Base-by-base conservation (phyloP, 1,140 invertebrate species). In the Drosophila sechellia region DNA sequence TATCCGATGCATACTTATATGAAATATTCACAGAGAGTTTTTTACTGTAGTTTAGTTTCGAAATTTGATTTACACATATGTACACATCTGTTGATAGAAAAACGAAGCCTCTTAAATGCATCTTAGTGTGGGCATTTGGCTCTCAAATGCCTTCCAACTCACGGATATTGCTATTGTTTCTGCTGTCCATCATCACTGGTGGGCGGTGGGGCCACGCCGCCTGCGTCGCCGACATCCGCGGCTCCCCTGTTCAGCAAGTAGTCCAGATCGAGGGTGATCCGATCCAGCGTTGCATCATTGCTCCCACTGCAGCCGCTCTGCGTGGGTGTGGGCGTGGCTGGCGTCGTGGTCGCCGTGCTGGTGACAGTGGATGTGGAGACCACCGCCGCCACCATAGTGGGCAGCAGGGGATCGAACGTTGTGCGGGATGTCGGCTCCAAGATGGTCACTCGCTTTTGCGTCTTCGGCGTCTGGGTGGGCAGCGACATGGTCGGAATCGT, bases 241-340 rank as follows among this genome's bases (percentile, higher is more conserved):
- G 40, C 50, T 5, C 77, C 83, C 12, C 78, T 69, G 54, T 96
- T 96, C 50, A 96, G 91, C 60, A 96, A 90, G 92, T 96, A 96
- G 91, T 96, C 95, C 43, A 96, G 93, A 91, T 96, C 95, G 78
- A 95, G 94, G 1, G 95, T 95, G 79, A 96, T 96, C 73, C 95
- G 94, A 91, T 96, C 94, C 3, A 96, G 91, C 93, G 96, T 95
- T 53, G 94, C 86, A 70, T 85, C 81, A 15, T 73, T 57, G 43
- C 56, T 65, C 20, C 49, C 42, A 31, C 8, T 31, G 34, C 83
- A 10, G 52, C 45, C 27, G 35, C 61, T 83, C 25, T 87, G 84
- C 0, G 70, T 80, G 15, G 65, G n/a, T 2, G 69, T 74, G 22
- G 74, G 68, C 10, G 40, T 77, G 12, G 69, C 76, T 0, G 78